Percentiles rank a stretch among this genome's conserved stretches.
These are phyloP conservation scores for Hycleus phaleratus DNA, from an alignment of 1,140 invertebrate species.

Conservation along the genomic window DNA sequence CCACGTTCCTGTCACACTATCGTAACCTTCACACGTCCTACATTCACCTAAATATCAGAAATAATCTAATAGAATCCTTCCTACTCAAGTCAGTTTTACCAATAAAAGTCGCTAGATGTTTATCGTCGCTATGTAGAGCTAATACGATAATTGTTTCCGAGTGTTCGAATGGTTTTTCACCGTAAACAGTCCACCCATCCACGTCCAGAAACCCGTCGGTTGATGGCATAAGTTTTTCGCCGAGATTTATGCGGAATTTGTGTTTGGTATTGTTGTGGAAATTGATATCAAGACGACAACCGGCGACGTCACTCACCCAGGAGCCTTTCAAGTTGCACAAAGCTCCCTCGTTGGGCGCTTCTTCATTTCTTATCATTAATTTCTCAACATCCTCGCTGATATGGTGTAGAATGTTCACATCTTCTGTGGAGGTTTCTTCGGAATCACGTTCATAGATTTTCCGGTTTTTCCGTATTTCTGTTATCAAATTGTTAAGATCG, in stretches of 20 bases:
- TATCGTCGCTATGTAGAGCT: conserved; percentile 23
- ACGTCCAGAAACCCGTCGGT: conserved; percentile 27
- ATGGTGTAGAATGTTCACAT: no score
- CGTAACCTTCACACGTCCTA: conserved; percentile 27
- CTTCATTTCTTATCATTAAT: no score
- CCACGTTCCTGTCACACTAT: conserved; percentile 32
- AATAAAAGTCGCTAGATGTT: conserved; percentile 27
- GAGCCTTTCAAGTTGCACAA: conserved; percentile 29
- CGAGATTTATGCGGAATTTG: conserved; percentile 2
- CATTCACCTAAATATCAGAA: conserved; percentile 27
- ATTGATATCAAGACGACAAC: conserved; percentile 24
- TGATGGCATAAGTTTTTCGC: conserved; percentile 16
- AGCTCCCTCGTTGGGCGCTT: conserved; percentile 2
- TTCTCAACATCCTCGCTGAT: no score
- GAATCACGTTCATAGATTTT: no score
- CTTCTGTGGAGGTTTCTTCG: no score
- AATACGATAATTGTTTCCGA: conserved; percentile 25
- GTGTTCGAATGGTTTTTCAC: conserved; percentile 22
- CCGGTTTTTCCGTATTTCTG: no score
- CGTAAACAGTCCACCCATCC: conserved; percentile 25
- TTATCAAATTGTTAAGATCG: no score
- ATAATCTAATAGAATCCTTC: not conserved
- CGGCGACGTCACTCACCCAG: conserved; percentile 32
- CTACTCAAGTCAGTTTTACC: conserved; percentile 15
- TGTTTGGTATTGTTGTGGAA: conserved; percentile 2